These are phyloP conservation scores for Proctacanthus coquilletti DNA, from an alignment of 1,140 invertebrate species.

Conservation along the genomic window DNA sequence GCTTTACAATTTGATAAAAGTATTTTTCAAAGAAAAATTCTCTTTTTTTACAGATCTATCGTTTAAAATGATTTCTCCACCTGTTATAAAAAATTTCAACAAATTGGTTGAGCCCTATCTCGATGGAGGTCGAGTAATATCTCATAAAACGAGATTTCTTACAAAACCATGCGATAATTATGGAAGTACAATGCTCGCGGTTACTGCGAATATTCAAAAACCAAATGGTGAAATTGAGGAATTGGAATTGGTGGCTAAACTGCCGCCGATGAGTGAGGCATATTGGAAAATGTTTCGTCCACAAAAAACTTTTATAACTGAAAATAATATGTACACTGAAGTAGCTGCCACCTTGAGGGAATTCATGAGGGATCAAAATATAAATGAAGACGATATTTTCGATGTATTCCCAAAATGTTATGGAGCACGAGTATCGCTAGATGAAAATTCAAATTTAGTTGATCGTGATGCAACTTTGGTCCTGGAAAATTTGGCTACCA, in stretches of 20 bases:
- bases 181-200: constrained; percentile 36
- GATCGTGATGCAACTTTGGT: constrained; percentile 39
- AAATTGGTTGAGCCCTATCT: constrained; percentile 18
- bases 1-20: no score
- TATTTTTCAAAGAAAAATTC: no score
- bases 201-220: constrained; percentile 19
- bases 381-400: constrained; percentile 28
- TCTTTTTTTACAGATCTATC: no score
- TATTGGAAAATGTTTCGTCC: constrained; percentile 39
- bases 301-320: constrained; percentile 39
- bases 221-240: constrained; percentile 17
- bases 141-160: constrained; percentile 20
- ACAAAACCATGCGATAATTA: constrained; percentile 44
- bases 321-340: constrained; percentile 37
- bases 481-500: constrained; percentile 37
- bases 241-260: constrained; percentile 37
- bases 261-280: constrained; percentile 39
- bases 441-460: constrained; percentile 25
- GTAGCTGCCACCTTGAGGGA: constrained; percentile 33
- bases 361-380: constrained; percentile 32
- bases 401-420: constrained; percentile 36
- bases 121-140: constrained; percentile 11
- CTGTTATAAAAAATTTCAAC: neutral
- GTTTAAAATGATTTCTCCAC: no score
- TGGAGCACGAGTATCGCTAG: constrained; percentile 33